A percentile compares a stretch with the other conserved stretches of the same genome.
Evolutionary conservation across 2,888 invertebrate species (phyloP).

Genomic region (Phlogophora meticulosa): DNA sequence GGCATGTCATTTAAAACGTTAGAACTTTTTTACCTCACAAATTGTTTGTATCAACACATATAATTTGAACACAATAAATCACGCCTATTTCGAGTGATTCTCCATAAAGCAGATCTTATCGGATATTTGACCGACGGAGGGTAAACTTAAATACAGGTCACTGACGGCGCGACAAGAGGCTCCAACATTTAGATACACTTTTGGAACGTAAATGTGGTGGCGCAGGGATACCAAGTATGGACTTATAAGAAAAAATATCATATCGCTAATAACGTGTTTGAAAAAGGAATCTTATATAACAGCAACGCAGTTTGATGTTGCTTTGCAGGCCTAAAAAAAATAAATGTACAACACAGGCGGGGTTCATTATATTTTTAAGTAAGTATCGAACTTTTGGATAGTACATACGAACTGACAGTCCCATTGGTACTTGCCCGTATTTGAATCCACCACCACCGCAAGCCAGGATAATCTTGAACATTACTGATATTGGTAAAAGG

Average conservation of each 20-base stretch:
- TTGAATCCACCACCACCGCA: too few relatives aligned
- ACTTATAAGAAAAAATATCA: not conserved
- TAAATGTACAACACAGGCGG: too few relatives aligned
- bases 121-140: constrained; percentile 8
- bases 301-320: too few relatives aligned
- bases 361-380: too few relatives aligned
- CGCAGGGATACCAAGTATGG: not conserved
- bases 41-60: constrained; percentile 1
- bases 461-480: too few relatives aligned
- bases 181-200: constrained; percentile 36
- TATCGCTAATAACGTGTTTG: too few relatives aligned
- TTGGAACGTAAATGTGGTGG: constrained; percentile 53
- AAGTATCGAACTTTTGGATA: too few relatives aligned
- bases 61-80: constrained; percentile 14
- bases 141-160: constrained; percentile 39
- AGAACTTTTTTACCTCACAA: not conserved
- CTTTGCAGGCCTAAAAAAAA: too few relatives aligned
- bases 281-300: not conserved
- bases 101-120: constrained; percentile 38
- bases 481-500: too few relatives aligned
- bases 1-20: not conserved
- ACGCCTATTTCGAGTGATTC: constrained; percentile 12
- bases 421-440: too few relatives aligned
- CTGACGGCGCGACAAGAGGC: constrained; percentile 31
- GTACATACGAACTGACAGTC: too few relatives aligned